Evolutionary conservation across 1,140 invertebrate species (phyloP).

Genomic region (Dolichoris vasculosae): DNA sequence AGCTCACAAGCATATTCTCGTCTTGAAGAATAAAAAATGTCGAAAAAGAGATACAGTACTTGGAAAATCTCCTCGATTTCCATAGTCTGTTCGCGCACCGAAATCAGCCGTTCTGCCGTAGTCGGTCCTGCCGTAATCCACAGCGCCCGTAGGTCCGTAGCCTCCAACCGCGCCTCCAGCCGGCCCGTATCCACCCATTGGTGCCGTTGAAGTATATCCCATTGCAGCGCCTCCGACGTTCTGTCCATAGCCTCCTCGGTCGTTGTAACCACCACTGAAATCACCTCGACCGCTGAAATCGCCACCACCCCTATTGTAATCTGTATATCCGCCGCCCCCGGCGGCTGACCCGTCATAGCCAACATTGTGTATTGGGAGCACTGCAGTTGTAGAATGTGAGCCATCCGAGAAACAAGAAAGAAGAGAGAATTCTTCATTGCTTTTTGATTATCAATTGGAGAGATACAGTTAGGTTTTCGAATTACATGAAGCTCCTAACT

Average conservation of each 20-base stretch:
- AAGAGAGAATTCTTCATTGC: constrained; percentile 51
- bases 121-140: constrained; percentile 69
- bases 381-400: constrained; percentile 55
- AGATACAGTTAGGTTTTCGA: constrained; percentile 49
- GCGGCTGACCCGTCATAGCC: constrained; percentile 69
- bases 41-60: constrained; percentile 34
- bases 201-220: constrained; percentile 70
- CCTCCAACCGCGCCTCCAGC: constrained; percentile 67
- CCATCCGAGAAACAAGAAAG: constrained; percentile 52
- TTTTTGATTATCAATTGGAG: constrained; percentile 37
- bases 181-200: constrained; percentile 71
- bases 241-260: constrained; percentile 70
- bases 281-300: constrained; percentile 69
- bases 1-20: neutral
- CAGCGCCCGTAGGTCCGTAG: constrained; percentile 67
- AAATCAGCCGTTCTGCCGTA: constrained; percentile 69
- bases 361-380: constrained; percentile 67
- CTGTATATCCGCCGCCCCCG: constrained; percentile 69
- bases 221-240: constrained; percentile 67
- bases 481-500: constrained; percentile 48
- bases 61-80: constrained; percentile 60
- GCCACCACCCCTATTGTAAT: constrained; percentile 71
- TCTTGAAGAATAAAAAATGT: constrained; percentile 6
- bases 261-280: constrained; percentile 68
- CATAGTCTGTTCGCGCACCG: constrained; percentile 68